Conservation (phyloP, 2,113 vertebrate genomes). For the Progne subis region DNA sequence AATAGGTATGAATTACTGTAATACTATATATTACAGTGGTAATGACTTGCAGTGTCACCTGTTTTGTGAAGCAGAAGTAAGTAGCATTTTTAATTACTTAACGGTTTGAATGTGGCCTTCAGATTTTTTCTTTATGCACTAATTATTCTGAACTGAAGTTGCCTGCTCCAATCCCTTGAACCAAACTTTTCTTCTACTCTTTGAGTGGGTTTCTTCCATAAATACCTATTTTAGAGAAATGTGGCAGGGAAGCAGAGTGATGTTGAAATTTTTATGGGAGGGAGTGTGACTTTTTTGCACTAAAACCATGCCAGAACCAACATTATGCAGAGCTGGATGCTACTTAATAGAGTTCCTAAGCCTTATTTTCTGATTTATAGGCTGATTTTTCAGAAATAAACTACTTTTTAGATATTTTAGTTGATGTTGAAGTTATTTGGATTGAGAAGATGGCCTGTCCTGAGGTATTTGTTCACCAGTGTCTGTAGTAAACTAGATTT, state of each 20-base stretch:
- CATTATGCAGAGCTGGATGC: background rate
- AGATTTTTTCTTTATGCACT: background rate
- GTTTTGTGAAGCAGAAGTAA: background rate
- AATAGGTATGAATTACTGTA: background rate
- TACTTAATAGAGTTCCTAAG: background rate
- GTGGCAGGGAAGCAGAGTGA: background rate
- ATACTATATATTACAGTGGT: background rate
- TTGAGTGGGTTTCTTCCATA: background rate
- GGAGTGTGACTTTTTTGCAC: background rate
- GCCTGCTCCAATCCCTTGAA: background rate
- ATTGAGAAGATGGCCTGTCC: background rate
- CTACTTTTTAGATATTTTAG: background rate
- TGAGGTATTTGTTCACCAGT: background rate
- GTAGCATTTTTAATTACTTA: background rate
- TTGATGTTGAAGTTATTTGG: background rate
- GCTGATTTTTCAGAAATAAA: background rate
- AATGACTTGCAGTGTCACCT: background rate
- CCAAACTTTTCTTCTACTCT: background rate
- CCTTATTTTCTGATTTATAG: background rate
- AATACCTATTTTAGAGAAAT: background rate
- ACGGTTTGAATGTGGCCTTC: background rate
- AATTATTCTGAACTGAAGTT: background rate
- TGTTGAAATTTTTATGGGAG: background rate
- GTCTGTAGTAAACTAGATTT: background rate
- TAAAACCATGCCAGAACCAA: background rate